Percentiles rank a stretch among this genome's conserved stretches.
Evolutionary conservation across 2,113 vertebrate species (phyloP).

Genomic region (Chaetorhynchus papuensis): DNA sequence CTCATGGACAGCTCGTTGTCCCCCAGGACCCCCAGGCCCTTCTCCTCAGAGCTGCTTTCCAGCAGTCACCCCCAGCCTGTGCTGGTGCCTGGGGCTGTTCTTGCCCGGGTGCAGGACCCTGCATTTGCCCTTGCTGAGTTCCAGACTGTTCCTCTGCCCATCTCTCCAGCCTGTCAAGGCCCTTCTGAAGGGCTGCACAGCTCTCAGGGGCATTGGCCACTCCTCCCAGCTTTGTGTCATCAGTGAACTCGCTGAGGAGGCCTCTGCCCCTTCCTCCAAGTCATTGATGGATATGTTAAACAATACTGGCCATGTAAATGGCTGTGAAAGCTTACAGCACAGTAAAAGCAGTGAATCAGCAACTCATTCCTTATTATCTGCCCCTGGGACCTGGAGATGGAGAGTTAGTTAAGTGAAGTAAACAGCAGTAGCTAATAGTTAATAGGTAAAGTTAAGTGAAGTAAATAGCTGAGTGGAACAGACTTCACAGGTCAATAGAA

Average conservation of each 20-base stretch:
- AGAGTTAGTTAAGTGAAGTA: not conserved
- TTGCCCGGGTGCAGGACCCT: not conserved
- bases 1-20: not conserved
- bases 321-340: not conserved
- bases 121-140: not conserved
- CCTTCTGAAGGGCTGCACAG: not conserved
- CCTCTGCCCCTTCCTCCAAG: not conserved
- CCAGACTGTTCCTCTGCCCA: not conserved
- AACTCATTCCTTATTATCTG: not conserved
- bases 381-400: not conserved
- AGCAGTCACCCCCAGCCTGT: not conserved
- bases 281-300: not conserved
- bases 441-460: not conserved
- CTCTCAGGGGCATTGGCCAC: rapidly evolving
- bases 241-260: not conserved
- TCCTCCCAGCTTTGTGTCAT: not conserved
- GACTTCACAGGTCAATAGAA: not conserved
- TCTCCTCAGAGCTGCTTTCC: not conserved
- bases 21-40: not conserved
- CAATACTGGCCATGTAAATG: not conserved
- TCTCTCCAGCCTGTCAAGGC: not conserved
- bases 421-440: not conserved
- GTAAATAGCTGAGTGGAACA: not conserved
- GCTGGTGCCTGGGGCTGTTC: not conserved
- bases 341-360: not conserved